Percentiles rank a stretch among this genome's conserved stretches.
Conservation (phyloP, 2,797 vertebrate genomes). For the Sebastes umbrosus region DNA sequence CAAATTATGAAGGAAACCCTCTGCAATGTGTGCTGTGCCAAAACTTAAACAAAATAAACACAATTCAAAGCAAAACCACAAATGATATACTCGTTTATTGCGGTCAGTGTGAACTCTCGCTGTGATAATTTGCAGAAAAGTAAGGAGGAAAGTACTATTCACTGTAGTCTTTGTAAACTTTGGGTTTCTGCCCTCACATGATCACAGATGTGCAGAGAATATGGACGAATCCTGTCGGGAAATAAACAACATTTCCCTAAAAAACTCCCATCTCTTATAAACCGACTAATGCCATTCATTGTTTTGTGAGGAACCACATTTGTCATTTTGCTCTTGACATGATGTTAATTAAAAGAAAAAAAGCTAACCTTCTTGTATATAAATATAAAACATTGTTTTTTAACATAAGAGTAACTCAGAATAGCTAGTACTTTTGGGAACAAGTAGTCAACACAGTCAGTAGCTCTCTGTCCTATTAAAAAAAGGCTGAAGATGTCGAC, state of each 20-base stretch:
- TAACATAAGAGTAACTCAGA: not conserved
- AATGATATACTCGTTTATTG: not conserved
- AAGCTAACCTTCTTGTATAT: not conserved
- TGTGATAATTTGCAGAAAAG: not conserved
- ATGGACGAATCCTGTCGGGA: not conserved
- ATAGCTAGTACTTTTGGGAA: not conserved
- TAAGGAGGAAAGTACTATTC: not conserved
- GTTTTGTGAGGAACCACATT: not conserved
- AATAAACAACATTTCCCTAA: not conserved
- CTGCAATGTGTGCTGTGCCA: not conserved
- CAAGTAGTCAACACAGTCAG: not conserved
- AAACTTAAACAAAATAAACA: not conserved
- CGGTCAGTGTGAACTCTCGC: not conserved
- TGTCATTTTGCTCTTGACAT: not conserved
- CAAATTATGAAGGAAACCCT: not conserved
- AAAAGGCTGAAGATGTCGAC: not conserved
- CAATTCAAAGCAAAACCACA: not conserved
- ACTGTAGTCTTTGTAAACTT: not conserved
- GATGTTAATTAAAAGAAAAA: not conserved
- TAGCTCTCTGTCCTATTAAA: not conserved
- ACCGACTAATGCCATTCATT: not conserved
- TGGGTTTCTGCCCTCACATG: not conserved
- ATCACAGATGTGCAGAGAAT: not conserved
- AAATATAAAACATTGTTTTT: not conserved
- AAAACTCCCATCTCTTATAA: not conserved